Percentiles rank a stretch among this genome's conserved stretches.
Evolutionary conservation across 2,888 invertebrate species (phyloP).

Genomic region (Ennomos fuscantarius): DNA sequence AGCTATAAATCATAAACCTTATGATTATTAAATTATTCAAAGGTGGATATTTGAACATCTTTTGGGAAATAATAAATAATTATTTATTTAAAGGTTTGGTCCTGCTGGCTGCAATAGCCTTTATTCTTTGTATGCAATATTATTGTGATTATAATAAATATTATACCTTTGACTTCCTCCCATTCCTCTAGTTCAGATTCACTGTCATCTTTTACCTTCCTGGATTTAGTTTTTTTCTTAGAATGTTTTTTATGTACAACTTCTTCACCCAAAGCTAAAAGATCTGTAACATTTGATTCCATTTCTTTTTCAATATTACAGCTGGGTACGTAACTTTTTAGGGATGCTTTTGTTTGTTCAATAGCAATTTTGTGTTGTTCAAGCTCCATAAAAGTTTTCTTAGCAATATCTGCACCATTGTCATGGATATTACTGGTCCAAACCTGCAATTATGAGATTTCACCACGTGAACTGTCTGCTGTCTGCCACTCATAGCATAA

Average conservation of each 20-base stretch:
- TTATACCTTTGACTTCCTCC: constrained; percentile 90
- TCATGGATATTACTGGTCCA: constrained; percentile 65
- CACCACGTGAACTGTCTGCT: no score
- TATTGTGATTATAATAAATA: neutral
- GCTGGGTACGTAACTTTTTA: constrained; percentile 77
- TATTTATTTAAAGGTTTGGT: no score
- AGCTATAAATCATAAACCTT: no score
- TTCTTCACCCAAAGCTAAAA: constrained; percentile 88
- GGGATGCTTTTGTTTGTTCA: constrained; percentile 85
- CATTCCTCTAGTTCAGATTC: constrained; percentile 89
- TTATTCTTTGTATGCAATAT: neutral
- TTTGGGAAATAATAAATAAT: no score
- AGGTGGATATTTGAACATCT: no score
- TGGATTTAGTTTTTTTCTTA: constrained; percentile 55
- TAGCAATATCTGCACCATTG: constrained; percentile 75
- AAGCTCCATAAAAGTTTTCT: constrained; percentile 82
- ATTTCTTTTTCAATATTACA: constrained; percentile 35
- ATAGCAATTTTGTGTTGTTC: constrained; percentile 85
- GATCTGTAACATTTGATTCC: constrained; percentile 84
- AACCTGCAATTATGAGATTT: constrained; percentile 52
- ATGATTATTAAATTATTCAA: no score
- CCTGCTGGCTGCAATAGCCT: no score
- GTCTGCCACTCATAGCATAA: no score
- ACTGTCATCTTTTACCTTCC: constrained; percentile 65
- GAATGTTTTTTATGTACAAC: constrained; percentile 46